A percentile compares a stretch with the other conserved stretches of the same genome.
Evolutionary conservation across 2,888 invertebrate genomes (phyloP).

Genomic region (Dicranocentrus wangi): DNA sequence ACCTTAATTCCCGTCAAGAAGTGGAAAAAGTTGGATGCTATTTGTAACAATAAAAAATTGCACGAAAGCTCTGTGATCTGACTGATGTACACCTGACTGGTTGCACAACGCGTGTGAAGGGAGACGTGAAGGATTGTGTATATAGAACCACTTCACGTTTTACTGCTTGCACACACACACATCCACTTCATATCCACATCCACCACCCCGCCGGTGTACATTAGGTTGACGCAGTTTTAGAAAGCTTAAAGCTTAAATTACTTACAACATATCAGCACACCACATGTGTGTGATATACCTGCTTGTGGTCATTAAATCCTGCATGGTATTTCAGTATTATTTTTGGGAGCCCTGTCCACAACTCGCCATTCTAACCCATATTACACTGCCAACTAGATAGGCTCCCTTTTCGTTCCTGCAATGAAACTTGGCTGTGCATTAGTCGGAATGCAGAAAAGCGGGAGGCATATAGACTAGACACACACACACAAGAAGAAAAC

Average conservation of each 20-base stretch:
- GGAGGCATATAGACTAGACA: too few species aligned
- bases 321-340: not conserved
- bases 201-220: too few species aligned
- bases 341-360: constrained; percentile 16
- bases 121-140: too few species aligned
- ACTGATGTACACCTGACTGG: not conserved
- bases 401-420: too few species aligned
- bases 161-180: not conserved
- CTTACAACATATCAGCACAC: too few species aligned
- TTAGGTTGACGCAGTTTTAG: not conserved
- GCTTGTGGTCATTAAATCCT: not conserved
- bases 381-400: constrained; percentile 10
- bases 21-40: not conserved
- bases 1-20: not conserved
- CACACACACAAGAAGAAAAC: too few species aligned
- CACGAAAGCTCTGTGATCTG: constrained; percentile 7
- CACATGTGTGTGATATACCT: not conserved
- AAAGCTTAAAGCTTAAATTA: not conserved
- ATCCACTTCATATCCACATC: too few species aligned
- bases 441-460: too few species aligned
- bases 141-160: too few species aligned
- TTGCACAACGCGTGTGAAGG: too few species aligned
- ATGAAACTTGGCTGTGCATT: too few species aligned
- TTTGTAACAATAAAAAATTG: constrained; percentile 19
- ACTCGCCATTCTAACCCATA: not conserved